phyloP scores from a whole-genome alignment of 2,113 vertebrate genomes.

The Neoarius graeffei region DNA sequence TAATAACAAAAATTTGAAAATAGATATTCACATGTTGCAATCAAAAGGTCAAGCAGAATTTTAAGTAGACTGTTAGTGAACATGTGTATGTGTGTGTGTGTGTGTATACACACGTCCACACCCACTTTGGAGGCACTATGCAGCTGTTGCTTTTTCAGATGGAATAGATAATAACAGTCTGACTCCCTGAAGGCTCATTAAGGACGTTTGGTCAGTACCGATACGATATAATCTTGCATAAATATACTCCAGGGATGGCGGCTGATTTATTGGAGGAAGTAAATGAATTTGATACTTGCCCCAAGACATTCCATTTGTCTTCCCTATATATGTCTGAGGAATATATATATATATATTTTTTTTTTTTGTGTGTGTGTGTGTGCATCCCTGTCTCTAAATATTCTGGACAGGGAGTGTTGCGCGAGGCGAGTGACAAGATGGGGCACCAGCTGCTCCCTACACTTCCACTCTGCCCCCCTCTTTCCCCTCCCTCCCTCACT shows the following conservation, averaged over 20 bases:
- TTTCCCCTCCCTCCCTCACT: constrained; percentile 36
- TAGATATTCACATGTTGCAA: background rate
- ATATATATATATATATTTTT: background rate
- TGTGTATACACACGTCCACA: constrained; percentile 7
- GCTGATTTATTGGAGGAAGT: constrained; percentile 51
- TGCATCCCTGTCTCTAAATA: constrained; percentile 15
- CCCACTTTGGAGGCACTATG: constrained; percentile 39
- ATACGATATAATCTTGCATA: constrained; percentile 73
- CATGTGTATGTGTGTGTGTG: constrained; percentile 5
- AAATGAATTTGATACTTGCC: constrained; percentile 60
- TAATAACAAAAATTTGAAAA: background rate
- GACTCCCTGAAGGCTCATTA: constrained; percentile 69
- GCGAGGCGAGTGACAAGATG: constrained; percentile 67
- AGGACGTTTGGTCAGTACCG: constrained; percentile 68
- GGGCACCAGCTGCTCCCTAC: constrained; percentile 71
- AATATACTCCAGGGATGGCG: constrained; percentile 65
- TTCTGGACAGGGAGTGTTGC: constrained; percentile 56
- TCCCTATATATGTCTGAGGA: constrained; percentile 41
- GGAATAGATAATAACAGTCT: constrained; percentile 65
- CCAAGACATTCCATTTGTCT: constrained; percentile 50
- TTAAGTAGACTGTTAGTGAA: background rate
- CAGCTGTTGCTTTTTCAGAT: constrained; percentile 69
- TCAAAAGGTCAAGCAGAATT: constrained; percentile 19
- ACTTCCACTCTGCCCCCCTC: constrained; percentile 7
- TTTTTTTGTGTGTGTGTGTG: constrained; percentile 31